Evolutionary conservation across 23 tunicate species (phyloP), one percentile per base, ranked within the genome.

Genomic region (Trididemnum miniatum): DNA sequence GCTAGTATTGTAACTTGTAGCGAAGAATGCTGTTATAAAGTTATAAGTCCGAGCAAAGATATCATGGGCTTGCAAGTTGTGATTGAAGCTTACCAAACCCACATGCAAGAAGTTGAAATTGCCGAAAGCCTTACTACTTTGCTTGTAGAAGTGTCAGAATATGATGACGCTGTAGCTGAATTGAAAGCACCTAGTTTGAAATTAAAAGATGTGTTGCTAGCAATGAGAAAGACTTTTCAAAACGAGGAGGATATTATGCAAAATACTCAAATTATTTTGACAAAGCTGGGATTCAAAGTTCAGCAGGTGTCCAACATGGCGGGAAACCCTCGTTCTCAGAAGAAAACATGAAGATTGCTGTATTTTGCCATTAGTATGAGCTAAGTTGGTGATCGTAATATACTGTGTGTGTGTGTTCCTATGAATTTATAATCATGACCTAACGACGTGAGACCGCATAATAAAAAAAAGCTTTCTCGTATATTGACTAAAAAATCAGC

Each of bases 1-100:
- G 92, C 98, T 0, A 88, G 91, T 75, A 93, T 93, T 51, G 83
- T 93, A 29, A 88, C 98, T 0, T 88, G 90, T 65, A 94, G 84
- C 2, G 98, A 93, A 65, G 93, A 83, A 54, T 93, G 98, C 66
- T 91, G 94, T 25, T 93, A 78, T 54, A 63, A 76, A 1, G 94
- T 93, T 4, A 54, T 93, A 2, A 35, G 78, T n/a, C 91, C 93
- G 24, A 77, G 81, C 69, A 59, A 65, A 24, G 89, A 87, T 28
- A 65, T 87, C 25, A 50, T 74, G 36, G 98, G 98, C 18, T 49
- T 93, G 20, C 81, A 80, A 62, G 80, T 84, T 26, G 78, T 88
- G 1, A 27, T 79, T n/a, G 75, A 88, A 22, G 87, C 91, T 1
- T 84, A 65, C 59, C 38, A 73, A 34, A 63, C 62, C 9, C 94